Evolutionary conservation across 2,113 vertebrate genomes (phyloP), one percentile per base, ranked within the genome.

Genomic region (Pholis gunnellus): DNA sequence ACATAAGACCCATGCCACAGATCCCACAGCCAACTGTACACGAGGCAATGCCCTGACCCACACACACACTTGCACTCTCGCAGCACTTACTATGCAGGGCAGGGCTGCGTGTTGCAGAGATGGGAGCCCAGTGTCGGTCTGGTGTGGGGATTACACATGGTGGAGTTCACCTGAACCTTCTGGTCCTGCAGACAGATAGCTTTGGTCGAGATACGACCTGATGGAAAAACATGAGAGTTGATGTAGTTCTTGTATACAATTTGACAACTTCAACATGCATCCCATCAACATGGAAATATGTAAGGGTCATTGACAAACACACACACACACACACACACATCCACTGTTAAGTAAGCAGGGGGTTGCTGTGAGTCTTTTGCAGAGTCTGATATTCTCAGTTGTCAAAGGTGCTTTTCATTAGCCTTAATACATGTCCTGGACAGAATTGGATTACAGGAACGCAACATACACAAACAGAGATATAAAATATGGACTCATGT

Each of bases 131-230:
- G 89, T 4, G 94, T 89, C 40, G 97, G 97, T 84, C 95, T 97
- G 34, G 72, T 95, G 79, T 93, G 94, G 25, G 94, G 90, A 71
- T 94, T 95, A 74, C 98, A 99, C 72, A 97, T 94, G 67, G 96
- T 97, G 84, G 95, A 90, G 94, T 99, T 98, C 77, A 98, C 97
- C 92, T 94, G 97, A 9, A 85, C 92, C 22, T 89, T 96, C 79
- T 96, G 96, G 78, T 99, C 97, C 93, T 96, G 96, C 81, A 99
- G 93, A 91, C 98, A 99, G 84, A 99, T 91, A 9, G 96, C 95
- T 91, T 98, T 99, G 81, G 96, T 92, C 15, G 95, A 97, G 82
- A 97, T 92, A 63, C 97, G 96, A 87, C 98, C 98, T 99, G 66
- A 71, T 17, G 66, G 81, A 60, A 1, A 29, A 1, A 29, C 14